These are phyloP conservation scores for Smutsia gigantea DNA, from an alignment of 2,797 vertebrate species.

Conservation along the genomic window DNA sequence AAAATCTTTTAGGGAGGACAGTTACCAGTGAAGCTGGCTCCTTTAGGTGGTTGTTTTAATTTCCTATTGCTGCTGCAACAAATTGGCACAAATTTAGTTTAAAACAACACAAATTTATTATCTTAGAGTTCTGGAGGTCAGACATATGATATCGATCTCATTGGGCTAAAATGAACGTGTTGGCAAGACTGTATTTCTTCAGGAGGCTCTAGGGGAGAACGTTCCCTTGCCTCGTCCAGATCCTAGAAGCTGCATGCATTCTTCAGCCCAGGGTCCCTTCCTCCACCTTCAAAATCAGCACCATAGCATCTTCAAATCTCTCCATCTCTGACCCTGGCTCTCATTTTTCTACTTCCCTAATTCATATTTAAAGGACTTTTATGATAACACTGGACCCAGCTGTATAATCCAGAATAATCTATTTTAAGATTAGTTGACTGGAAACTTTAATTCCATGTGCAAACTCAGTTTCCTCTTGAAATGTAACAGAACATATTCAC, in stretches of 20 bases:
- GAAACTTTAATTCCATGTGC: neutral
- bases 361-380: neutral
- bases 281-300: neutral
- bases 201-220: neutral
- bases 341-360: neutral
- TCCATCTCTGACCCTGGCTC: neutral
- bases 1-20: neutral
- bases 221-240: neutral
- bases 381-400: neutral
- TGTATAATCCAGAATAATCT: neutral
- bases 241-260: neutral
- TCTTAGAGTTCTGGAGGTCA: neutral
- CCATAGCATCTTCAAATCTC: neutral
- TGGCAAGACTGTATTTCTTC: neutral
- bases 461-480: neutral
- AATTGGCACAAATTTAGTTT: neutral
- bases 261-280: fast-evolving
- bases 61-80: neutral
- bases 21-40: neutral
- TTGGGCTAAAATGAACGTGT: neutral
- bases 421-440: neutral
- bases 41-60: neutral
- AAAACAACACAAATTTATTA: neutral
- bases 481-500: neutral
- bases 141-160: neutral